A percentile compares a stretch with the other conserved stretches of the same genome.
Evolutionary conservation across 2,888 invertebrate genomes (phyloP).

Genomic region (Pristionchus entomophagus): DNA sequence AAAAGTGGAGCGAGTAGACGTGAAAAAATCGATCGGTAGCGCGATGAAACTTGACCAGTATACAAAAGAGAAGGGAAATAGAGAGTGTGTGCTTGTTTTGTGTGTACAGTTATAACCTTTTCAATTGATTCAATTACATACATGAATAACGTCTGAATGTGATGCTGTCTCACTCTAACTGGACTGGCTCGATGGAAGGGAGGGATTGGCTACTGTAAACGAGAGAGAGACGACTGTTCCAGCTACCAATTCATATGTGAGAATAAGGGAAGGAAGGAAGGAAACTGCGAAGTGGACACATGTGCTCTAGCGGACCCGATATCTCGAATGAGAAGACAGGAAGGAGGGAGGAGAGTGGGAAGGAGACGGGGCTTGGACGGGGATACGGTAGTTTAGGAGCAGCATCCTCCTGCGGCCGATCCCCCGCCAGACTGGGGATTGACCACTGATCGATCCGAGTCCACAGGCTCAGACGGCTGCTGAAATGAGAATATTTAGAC

Average conservation of each 20-base stretch:
- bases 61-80: not conserved
- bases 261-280: not conserved
- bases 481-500: not conserved
- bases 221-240: not conserved
- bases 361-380: not conserved
- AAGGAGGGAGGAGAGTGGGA: not conserved
- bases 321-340: conserved; percentile 10
- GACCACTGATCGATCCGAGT: conserved; percentile 54
- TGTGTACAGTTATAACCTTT: conserved; percentile 15
- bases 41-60: conserved; percentile 34
- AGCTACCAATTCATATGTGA: not conserved
- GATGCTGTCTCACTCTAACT: not conserved
- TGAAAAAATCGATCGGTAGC: conserved; percentile 2
- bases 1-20: not conserved
- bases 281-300: too few relatives aligned
- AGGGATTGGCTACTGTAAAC: not conserved
- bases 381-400: not conserved
- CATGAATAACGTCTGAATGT: not conserved
- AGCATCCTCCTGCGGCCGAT: conserved; percentile 35
- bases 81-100: not conserved
- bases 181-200: not conserved
- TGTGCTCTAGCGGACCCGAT: conserved; percentile 15
- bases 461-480: conserved; percentile 59
- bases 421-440: conserved; percentile 2
- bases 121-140: not conserved